phyloP scores from a whole-genome alignment of 2,113 vertebrate species.

The Anas platyrhynchos region DNA sequence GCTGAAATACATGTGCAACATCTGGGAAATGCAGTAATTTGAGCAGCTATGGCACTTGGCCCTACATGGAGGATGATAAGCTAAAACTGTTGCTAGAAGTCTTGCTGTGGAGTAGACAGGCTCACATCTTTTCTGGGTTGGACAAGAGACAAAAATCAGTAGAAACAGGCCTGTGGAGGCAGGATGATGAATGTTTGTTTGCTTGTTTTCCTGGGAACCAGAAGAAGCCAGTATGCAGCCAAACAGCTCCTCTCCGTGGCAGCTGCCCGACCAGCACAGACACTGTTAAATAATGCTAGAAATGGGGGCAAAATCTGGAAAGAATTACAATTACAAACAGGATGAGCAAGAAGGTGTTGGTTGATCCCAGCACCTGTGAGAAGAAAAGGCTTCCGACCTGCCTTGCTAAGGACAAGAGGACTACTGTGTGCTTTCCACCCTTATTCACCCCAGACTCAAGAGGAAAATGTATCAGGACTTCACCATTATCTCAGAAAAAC shows the following conservation, averaged over 20 bases:
- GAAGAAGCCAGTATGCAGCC: not conserved
- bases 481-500: not conserved
- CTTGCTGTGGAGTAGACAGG: not conserved
- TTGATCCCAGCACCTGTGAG: not conserved
- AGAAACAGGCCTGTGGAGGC: rapidly evolving
- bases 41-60: not conserved
- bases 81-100: not conserved
- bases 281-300: not conserved
- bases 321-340: not conserved
- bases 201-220: rapidly evolving
- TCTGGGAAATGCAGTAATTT: not conserved
- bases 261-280: not conserved
- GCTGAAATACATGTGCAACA: not conserved
- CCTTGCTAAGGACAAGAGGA: not conserved
- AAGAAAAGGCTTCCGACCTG: not conserved
- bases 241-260: not conserved
- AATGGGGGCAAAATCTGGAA: no score
- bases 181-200: not conserved
- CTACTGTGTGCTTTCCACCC: not conserved
- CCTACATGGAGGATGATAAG: not conserved
- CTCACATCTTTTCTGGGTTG: not conserved
- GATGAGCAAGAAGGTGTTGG: no score
- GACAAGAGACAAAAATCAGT: rapidly evolving
- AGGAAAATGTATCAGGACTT: not conserved
- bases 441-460: not conserved